Evolutionary conservation across 2,797 vertebrate species (phyloP).

Genomic region (Erethizon dorsatum): DNA sequence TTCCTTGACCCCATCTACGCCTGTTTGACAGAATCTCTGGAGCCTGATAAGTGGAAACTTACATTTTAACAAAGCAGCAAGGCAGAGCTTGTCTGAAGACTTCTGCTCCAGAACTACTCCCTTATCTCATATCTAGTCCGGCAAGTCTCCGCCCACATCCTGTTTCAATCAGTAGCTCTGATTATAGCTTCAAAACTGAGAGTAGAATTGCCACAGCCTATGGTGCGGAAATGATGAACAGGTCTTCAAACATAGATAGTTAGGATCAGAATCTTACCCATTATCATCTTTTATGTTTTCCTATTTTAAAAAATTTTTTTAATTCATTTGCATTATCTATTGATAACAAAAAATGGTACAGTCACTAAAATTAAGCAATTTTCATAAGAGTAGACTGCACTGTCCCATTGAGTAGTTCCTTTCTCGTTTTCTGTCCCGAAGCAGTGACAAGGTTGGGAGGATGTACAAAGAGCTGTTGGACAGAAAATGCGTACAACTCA

Average conservation of each 20-base stretch:
- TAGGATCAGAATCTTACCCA: not conserved
- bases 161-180: conserved; percentile 79
- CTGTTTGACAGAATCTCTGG: not conserved
- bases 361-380: not conserved
- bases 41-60: not conserved
- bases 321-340: not conserved
- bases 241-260: conserved; percentile 34
- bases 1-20: not conserved
- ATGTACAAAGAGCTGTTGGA: not conserved
- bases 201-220: not conserved
- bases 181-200: not conserved
- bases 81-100: not conserved
- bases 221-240: not conserved
- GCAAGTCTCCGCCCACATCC: conserved; percentile 86
- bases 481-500: not conserved
- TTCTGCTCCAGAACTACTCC: conserved; percentile 37
- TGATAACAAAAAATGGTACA: not conserved
- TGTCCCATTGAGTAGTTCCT: not conserved
- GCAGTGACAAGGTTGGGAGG: not conserved
- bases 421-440: not conserved
- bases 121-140: conserved; percentile 67
- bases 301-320: not conserved
- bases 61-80: not conserved
- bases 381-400: not conserved
- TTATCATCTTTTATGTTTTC: not conserved